phyloP scores from a whole-genome alignment of 1,140 invertebrate species.

The Chymomyza costata region DNA sequence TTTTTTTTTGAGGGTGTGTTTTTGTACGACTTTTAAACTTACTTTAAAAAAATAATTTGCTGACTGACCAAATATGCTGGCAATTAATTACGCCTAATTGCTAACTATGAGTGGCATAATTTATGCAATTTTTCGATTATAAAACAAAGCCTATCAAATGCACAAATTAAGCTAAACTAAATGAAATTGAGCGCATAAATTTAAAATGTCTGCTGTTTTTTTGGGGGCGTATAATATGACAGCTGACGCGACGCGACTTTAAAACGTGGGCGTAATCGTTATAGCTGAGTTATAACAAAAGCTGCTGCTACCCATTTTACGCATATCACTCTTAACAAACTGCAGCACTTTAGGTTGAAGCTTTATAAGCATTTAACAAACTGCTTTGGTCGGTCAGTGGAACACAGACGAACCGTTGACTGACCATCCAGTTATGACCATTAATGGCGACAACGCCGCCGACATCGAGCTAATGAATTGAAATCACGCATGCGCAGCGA shows the following conservation, averaged over 20 bases:
- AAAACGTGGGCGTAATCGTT: conserved; percentile 19
- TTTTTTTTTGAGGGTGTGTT: neutral
- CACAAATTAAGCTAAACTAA: conserved; percentile 4
- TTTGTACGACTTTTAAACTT: no score
- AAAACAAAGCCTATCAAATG: no score
- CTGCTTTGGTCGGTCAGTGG: neutral
- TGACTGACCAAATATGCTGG: conserved; percentile 31
- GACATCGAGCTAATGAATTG: neutral
- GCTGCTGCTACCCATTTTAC: conserved; percentile 28
- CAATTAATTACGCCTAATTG: conserved; percentile 53
- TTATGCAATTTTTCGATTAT: no score
- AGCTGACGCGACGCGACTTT: conserved; percentile 1
- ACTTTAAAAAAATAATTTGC: no score
- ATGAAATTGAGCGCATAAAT: conserved; percentile 14
- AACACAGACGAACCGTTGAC: conserved; percentile 15
- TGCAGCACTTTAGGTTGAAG: conserved; percentile 21
- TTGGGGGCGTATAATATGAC: conserved; percentile 27
- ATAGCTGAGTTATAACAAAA: no score
- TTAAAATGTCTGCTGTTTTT: conserved; percentile 18
- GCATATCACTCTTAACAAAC: conserved; percentile 7
- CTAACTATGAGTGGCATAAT: no score
- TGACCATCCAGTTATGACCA: neutral
- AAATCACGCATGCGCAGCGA: conserved; percentile 9
- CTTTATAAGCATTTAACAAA: conserved; percentile 29
- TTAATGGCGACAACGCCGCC: conserved; percentile 11